phyloP scores from a whole-genome alignment of 2,797 vertebrate genomes.

The Avahi laniger region DNA sequence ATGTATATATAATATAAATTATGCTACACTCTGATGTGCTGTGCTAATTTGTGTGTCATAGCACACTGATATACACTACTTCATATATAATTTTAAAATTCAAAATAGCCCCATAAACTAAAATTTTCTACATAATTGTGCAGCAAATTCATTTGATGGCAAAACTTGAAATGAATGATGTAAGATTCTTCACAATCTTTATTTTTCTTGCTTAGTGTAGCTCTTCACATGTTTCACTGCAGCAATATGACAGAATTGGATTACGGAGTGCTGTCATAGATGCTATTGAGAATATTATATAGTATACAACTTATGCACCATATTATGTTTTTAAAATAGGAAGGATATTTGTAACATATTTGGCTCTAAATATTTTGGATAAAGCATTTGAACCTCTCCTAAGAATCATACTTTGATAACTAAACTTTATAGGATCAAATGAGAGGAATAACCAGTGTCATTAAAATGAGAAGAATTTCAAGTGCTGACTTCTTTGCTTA shows the following conservation, averaged over 20 bases:
- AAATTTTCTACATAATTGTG: neutral
- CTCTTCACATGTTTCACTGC: neutral
- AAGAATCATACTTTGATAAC: neutral
- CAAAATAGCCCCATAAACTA: neutral
- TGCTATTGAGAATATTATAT: neutral
- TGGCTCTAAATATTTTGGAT: neutral
- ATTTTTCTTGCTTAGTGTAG: neutral
- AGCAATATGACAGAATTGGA: neutral
- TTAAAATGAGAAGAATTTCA: conserved; percentile 4
- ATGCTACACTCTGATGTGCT: neutral
- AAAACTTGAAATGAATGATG: neutral
- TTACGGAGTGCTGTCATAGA: neutral
- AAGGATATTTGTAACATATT: neutral
- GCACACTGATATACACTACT: neutral
- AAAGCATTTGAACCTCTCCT: neutral
- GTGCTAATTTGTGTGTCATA: neutral
- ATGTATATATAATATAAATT: neutral
- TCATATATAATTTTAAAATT: neutral
- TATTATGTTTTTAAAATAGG: neutral
- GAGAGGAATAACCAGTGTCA: neutral
- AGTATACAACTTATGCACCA: neutral
- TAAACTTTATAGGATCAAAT: neutral
- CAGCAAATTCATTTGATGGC: neutral
- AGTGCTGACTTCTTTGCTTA: neutral
- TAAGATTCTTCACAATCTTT: neutral